These are phyloP conservation scores for Chesias legatella DNA, from an alignment of 2,888 invertebrate species.

Conservation along the genomic window DNA sequence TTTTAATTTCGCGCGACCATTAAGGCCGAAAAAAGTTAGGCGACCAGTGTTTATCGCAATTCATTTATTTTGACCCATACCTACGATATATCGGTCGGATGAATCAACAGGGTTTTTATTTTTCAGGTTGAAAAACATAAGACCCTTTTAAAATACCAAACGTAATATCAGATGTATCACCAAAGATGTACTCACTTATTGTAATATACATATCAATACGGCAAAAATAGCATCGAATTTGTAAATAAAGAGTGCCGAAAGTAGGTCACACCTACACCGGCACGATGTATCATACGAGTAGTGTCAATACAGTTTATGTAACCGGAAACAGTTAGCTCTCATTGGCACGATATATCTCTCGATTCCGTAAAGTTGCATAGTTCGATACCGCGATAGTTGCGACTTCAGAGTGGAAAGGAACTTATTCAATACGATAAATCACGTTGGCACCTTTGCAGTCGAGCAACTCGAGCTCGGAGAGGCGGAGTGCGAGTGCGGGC, in stretches of 20 bases:
- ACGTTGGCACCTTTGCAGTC: constrained; percentile 48
- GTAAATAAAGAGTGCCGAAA: constrained; percentile 19
- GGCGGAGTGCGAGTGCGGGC: constrained; percentile 46
- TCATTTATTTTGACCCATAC: constrained; percentile 43
- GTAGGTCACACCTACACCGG: constrained; percentile 19
- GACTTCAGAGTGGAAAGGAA: constrained; percentile 25
- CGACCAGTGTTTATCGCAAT: constrained; percentile 49
- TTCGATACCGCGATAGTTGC: constrained; percentile 33
- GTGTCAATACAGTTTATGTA: constrained; percentile 27
- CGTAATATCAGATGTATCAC: no score
- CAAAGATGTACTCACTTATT: no score
- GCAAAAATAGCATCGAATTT: constrained; percentile 13
- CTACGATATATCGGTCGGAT: constrained; percentile 38
- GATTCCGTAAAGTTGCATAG: constrained; percentile 28
- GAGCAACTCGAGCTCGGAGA: constrained; percentile 63
- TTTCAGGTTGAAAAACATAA: constrained; percentile 3
- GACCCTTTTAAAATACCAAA: no score
- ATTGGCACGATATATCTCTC: constrained; percentile 31
- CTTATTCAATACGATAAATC: constrained; percentile 35
- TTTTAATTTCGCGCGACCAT: constrained; percentile 63
- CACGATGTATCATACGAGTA: constrained; percentile 24
- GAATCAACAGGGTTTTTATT: constrained; percentile 42
- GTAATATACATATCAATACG: neutral
- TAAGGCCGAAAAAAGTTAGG: constrained; percentile 52
- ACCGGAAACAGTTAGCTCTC: constrained; percentile 24